phyloP scores from a whole-genome alignment of 2,888 invertebrate species.

The Drosophila prostipennis region DNA sequence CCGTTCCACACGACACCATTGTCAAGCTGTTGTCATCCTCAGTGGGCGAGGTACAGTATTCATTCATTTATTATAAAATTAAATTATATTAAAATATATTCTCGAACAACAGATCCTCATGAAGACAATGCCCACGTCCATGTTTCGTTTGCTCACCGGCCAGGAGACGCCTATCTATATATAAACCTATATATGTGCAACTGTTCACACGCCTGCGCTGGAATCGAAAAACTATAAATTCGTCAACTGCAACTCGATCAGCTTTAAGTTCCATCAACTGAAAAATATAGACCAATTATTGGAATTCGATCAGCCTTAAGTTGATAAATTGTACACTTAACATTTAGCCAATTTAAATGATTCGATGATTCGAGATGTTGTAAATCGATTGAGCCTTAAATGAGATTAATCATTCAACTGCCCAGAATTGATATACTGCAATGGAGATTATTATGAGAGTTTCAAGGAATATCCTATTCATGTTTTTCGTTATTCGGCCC shows the following conservation, averaged over 20 bases:
- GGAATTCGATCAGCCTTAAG: not conserved
- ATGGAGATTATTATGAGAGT: not conserved
- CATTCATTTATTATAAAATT: no score
- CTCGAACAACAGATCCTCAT: slow-evolving; percentile 96
- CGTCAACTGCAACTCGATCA: slow-evolving; percentile 11
- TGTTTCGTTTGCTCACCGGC: slow-evolving; percentile 99
- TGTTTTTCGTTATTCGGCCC: not conserved
- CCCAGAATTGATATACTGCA: slow-evolving; percentile 1
- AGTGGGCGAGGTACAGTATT: slow-evolving; percentile 99
- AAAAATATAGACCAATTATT: not conserved
- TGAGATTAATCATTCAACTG: slow-evolving; percentile 9
- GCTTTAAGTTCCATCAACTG: not conserved
- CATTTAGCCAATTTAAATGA: not conserved
- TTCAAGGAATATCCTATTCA: not conserved
- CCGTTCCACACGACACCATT: slow-evolving; percentile 99
- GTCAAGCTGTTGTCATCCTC: slow-evolving; percentile 99
- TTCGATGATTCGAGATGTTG: not conserved
- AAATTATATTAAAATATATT: no score
- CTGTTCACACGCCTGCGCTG: slow-evolving; percentile 9
- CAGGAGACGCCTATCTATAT: slow-evolving; percentile 99
- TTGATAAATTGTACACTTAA: not conserved
- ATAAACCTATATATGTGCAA: slow-evolving; percentile 85
- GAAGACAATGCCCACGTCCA: slow-evolving; percentile 99
- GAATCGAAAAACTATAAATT: slow-evolving; percentile 25
- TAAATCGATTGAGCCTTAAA: not conserved